Base-by-base conservation (phyloP, 92 coral and sea anemone genomes). In the Scolanthus callimorphus region DNA sequence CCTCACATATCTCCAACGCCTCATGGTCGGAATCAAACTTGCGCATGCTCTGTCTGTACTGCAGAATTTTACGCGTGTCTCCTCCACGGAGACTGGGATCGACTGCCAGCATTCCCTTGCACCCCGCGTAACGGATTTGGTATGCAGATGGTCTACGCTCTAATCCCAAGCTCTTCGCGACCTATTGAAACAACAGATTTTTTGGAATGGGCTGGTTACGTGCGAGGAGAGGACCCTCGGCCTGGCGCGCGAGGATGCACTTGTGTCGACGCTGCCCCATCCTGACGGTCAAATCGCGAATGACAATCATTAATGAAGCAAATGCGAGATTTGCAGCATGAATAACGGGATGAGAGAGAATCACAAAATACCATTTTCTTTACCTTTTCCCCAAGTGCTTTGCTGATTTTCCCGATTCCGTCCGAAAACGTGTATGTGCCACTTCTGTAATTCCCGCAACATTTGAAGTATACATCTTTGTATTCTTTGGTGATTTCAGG, bases 341-440 rank as follows among this genome's bases (percentile, higher is more conserved):
- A n/a, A n/a, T n/a, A n/a, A n/a, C n/a, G n/a, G n/a, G n/a, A n/a
- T n/a, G n/a, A n/a, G n/a, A n/a, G n/a, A n/a, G n/a, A n/a, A n/a
- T n/a, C n/a, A n/a, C n/a, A n/a, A n/a, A 4, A 39, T 45, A 0
- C 6, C 3, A 67, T 43, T 20, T 9, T 1, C 15, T 65, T 63
- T 70, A 87, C 97, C 70, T 83, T 83, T 25, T 63, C 65, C 23
- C 95, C 95, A 62, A 91, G 60, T 13, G 86, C 84, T 29, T 50
- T 50, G 55, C 91, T 82, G 41, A 91, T 71, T 71, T 85, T 73
- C 30, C 97, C 97, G 25, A 91, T 82, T 45, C 97, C 97, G 67
- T 91, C 97, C 9, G 91, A 87, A 49, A 91, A 91, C 17, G 88
- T 80, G 78, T 91, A 91, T 12, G 77, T 83, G 28, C 95, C 95